Conservation (phyloP, 2,888 invertebrate species). For the Drosophila pseudotakahashii region DNA sequence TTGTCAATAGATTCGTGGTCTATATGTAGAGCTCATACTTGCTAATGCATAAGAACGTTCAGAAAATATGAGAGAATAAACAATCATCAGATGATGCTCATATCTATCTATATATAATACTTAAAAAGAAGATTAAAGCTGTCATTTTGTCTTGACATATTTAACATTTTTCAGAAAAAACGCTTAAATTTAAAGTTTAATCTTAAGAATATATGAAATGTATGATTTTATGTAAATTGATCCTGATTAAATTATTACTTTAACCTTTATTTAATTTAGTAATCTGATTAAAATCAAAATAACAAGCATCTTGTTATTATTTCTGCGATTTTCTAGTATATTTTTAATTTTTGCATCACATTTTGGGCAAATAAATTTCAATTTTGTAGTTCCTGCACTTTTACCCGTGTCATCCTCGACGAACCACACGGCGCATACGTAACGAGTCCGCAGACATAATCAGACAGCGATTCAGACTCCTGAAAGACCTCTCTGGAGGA, state of each 20-base stretch:
- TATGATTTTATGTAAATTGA: too few relatives aligned
- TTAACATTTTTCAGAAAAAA: too few relatives aligned
- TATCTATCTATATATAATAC: neutral
- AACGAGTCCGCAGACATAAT: constrained; percentile 45
- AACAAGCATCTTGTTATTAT: too few relatives aligned
- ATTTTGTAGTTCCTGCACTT: neutral
- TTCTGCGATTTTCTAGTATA: too few relatives aligned
- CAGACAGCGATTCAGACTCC: constrained; percentile 30
- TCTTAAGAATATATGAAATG: too few relatives aligned
- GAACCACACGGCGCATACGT: constrained; percentile 46
- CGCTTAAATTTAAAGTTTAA: too few relatives aligned
- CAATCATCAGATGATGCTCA: constrained; percentile 2
- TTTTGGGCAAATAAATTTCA: neutral
- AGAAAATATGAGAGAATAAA: neutral
- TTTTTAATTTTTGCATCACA: neutral
- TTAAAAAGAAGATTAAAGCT: neutral
- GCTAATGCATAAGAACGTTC: neutral
- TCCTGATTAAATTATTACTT: too few relatives aligned
- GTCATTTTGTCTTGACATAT: too few relatives aligned
- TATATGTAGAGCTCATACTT: neutral
- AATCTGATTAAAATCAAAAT: too few relatives aligned
- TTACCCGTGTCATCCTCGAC: neutral
- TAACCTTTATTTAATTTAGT: too few relatives aligned
- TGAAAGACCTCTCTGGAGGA: constrained; percentile 12
- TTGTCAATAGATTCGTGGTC: constrained; percentile 24